Evolutionary conservation across 2,888 invertebrate genomes (phyloP).

Genomic region (Diarsia mendica): DNA sequence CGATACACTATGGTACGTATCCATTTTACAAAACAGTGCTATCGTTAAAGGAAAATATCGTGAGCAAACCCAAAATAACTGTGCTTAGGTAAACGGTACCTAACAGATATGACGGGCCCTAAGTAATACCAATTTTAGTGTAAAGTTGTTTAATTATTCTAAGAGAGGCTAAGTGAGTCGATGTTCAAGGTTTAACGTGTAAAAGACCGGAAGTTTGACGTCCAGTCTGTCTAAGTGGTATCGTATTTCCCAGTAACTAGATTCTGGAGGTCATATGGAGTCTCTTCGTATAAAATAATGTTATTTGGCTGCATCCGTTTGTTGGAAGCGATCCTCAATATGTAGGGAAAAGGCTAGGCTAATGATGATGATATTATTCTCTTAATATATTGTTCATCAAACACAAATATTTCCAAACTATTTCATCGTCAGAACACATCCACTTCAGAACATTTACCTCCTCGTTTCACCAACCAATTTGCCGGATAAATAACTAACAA

Average conservation of each 20-base stretch:
- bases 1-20: background rate
- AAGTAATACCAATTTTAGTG: background rate
- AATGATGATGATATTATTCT: background rate
- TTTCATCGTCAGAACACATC: background rate
- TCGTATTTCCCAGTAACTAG: background rate
- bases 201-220: background rate
- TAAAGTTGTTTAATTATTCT: background rate
- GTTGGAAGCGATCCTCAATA: background rate
- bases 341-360: background rate
- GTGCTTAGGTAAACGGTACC: background rate
- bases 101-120: background rate
- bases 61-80: background rate
- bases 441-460: background rate
- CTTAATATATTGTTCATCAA: background rate
- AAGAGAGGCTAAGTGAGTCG: background rate
- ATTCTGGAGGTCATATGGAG: background rate
- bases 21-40: background rate
- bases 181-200: background rate
- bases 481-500: background rate
- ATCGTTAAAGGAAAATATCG: constrained; percentile 1
- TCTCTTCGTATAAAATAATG: background rate
- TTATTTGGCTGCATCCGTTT: background rate
- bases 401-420: background rate
- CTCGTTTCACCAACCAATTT: too few relatives aligned
- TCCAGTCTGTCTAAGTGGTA: background rate